Percentiles rank a stretch among this genome's conserved stretches.
phyloP scores from a whole-genome alignment of 2,797 vertebrate genomes.

The Gymnoscopelus microlampas region DNA sequence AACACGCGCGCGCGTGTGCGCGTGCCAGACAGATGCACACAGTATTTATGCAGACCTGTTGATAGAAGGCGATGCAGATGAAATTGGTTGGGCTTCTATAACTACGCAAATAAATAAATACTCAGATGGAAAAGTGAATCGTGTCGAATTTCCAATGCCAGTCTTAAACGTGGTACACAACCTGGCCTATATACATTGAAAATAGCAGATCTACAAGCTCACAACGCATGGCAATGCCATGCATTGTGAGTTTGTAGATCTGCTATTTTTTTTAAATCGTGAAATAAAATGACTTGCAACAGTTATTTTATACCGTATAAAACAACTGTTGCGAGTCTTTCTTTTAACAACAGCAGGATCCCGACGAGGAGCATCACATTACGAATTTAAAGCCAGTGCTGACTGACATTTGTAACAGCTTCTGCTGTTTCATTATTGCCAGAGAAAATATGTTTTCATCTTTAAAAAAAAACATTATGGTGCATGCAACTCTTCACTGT shows the following conservation, averaged over 20 bases:
- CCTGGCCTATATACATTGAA: too few species aligned
- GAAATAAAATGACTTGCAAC: too few species aligned
- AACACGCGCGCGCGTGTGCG: slow-evolving; percentile 1
- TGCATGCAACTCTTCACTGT: slow-evolving; percentile 60
- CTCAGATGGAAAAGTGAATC: background rate
- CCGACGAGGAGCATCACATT: slow-evolving; percentile 34
- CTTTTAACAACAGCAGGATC: slow-evolving; percentile 11
- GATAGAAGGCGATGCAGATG: slow-evolving; percentile 48
- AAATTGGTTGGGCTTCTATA: background rate
- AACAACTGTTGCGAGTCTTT: slow-evolving; percentile 60
- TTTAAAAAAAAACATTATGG: slow-evolving; percentile 36
- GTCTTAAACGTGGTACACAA: slow-evolving; percentile 24
- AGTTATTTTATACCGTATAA: too few species aligned
- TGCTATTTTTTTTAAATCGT: too few species aligned
- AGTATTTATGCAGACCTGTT: slow-evolving; percentile 64
- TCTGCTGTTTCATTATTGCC: slow-evolving; percentile 56
- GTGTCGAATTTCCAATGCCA: slow-evolving; percentile 24
- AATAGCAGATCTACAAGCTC: too few species aligned
- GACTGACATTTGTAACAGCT: slow-evolving; percentile 59
- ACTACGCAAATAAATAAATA: background rate
- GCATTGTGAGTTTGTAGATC: too few species aligned
- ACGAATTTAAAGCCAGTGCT: slow-evolving; percentile 49
- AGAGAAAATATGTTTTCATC: slow-evolving; percentile 38
- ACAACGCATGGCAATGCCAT: too few species aligned
- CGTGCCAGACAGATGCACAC: slow-evolving; percentile 8